Conservation (phyloP, 2,797 vertebrate species). For the Alfaro cultratus region DNA sequence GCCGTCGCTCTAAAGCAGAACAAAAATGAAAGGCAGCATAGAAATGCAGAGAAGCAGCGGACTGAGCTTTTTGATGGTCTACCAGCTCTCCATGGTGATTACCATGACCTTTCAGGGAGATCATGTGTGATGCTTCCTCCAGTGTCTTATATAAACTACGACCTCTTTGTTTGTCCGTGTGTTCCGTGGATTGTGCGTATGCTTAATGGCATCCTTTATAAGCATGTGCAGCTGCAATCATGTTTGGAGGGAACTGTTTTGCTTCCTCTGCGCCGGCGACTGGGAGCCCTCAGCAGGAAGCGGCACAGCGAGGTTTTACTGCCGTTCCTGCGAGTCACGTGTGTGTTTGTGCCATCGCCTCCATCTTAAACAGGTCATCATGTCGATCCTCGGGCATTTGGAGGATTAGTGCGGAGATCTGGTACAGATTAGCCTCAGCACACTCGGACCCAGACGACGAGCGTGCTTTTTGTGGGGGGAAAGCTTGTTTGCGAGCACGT, state of each 20-base stretch:
- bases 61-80: constrained; percentile 80
- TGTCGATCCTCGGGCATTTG: constrained; percentile 61
- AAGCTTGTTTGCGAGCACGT: constrained; percentile 32
- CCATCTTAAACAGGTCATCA: constrained; percentile 55
- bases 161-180: constrained; percentile 52
- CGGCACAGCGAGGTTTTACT: constrained; percentile 38
- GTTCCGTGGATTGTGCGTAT: constrained; percentile 49
- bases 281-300: constrained; percentile 50
- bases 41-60: constrained; percentile 46
- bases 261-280: constrained; percentile 51
- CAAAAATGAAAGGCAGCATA: constrained; percentile 29
- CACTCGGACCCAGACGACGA: constrained; percentile 46
- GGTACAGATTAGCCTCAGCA: constrained; percentile 60
- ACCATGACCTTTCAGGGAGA: constrained; percentile 69
- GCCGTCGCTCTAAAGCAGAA: constrained; percentile 57
- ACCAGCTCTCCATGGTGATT: constrained; percentile 73
- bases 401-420: constrained; percentile 57
- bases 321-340: constrained; percentile 51
- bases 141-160: constrained; percentile 47
- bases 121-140: constrained; percentile 58
- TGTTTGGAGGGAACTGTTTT: constrained; percentile 55
- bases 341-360: constrained; percentile 59
- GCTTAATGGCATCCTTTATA: constrained; percentile 49
- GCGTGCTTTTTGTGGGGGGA: constrained; percentile 30
- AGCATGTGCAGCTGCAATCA: constrained; percentile 45